These are phyloP conservation scores for Cinara cedri DNA, from an alignment of 2,888 invertebrate genomes.

Conservation along the genomic window DNA sequence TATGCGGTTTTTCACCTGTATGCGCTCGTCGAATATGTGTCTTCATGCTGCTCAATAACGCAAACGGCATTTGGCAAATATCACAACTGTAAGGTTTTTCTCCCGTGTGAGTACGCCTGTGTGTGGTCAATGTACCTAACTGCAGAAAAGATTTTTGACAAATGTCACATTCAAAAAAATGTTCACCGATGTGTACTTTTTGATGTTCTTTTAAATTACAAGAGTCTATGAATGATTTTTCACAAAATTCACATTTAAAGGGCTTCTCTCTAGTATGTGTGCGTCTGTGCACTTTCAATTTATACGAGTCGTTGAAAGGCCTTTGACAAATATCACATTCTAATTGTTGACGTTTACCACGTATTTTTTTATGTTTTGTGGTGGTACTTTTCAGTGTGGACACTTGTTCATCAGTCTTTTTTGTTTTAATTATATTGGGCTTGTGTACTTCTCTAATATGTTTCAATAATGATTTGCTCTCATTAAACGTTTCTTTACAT, in stretches of 20 bases:
- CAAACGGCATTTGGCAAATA: conserved; percentile 60
- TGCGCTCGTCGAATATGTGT: conserved; percentile 45
- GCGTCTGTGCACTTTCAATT: conserved; percentile 66
- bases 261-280: conserved; percentile 69
- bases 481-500: conserved; percentile 37
- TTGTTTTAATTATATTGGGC: neutral
- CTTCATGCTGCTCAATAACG: conserved; percentile 47
- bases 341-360: conserved; percentile 23
- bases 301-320: conserved; percentile 61
- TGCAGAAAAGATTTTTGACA: conserved; percentile 67
- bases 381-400: neutral
- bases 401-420: neutral
- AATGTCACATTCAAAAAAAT: conserved; percentile 65
- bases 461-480: conserved; percentile 15
- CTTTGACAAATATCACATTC: conserved; percentile 34
- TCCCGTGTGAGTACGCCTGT: conserved; percentile 65
- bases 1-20: conserved; percentile 41
- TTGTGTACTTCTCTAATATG: conserved; percentile 35
- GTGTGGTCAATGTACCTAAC: conserved; percentile 66
- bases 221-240: conserved; percentile 65
- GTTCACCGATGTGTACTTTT: conserved; percentile 65
- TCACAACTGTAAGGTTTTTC: conserved; percentile 65
- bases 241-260: conserved; percentile 65
- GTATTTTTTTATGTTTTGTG: conserved; percentile 10
- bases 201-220: conserved; percentile 65